phyloP scores from a whole-genome alignment of 2,888 invertebrate species.

The Vanessa cardui region DNA sequence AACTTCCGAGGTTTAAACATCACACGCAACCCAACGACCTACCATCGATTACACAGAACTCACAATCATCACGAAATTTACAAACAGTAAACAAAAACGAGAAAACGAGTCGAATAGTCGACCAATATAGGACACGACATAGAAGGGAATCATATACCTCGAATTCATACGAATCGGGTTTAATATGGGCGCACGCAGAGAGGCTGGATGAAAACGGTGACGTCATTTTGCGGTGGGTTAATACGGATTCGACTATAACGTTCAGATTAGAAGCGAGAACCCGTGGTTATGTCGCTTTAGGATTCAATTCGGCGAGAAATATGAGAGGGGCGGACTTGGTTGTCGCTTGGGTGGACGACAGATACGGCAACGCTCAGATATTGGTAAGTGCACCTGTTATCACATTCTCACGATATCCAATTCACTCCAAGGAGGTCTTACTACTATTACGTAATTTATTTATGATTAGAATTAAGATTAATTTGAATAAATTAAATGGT shows the following conservation, averaged over 20 bases:
- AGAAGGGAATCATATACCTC: conserved; percentile 73
- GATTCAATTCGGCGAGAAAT: conserved; percentile 91
- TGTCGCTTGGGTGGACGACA: conserved; percentile 93
- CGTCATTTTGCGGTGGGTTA: conserved; percentile 86
- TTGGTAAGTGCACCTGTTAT: conserved; percentile 84
- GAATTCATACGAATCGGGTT: conserved; percentile 70
- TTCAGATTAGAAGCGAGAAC: conserved; percentile 93
- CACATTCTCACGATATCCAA: conserved; percentile 43
- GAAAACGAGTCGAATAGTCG: conserved; percentile 69
- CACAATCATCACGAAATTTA: conserved; percentile 57
- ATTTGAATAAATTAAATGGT: not conserved
- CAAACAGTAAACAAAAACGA: conserved; percentile 65
- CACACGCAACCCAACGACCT: conserved; percentile 63
- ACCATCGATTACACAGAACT: conserved; percentile 61
- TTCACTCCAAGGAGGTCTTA: conserved; percentile 32
- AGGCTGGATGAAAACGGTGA: conserved; percentile 81
- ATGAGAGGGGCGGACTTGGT: conserved; percentile 93
- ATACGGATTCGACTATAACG: conserved; percentile 89
- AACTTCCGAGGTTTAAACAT: conserved; percentile 61
- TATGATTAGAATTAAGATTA: conserved; percentile 7
- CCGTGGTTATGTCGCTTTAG: conserved; percentile 93
- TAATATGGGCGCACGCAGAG: conserved; percentile 84
- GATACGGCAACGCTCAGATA: conserved; percentile 86
- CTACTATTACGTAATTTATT: conserved; percentile 1
- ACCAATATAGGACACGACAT: conserved; percentile 66